phyloP scores from a whole-genome alignment of 2,888 invertebrate species.

The Meliscaeva auricollis region DNA sequence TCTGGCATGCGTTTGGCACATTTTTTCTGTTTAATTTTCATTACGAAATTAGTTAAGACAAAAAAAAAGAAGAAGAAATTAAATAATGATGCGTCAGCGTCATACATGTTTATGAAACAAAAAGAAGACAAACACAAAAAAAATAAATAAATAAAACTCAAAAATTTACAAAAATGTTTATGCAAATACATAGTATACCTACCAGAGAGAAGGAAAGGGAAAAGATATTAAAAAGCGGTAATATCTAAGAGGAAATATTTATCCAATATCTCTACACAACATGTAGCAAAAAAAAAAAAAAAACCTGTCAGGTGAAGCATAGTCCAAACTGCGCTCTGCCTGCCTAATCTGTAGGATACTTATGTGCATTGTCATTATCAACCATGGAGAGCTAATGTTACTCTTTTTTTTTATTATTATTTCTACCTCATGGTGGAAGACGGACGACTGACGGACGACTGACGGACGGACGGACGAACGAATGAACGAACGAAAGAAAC shows the following conservation, averaged over 20 bases:
- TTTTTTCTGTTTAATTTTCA: not conserved
- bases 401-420: conserved; percentile 13
- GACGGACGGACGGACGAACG: not conserved
- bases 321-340: conserved; percentile 4
- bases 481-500: not conserved
- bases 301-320: conserved; percentile 17
- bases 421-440: not conserved
- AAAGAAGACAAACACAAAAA: not conserved
- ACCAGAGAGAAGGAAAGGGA: not conserved
- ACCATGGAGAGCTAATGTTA: conserved; percentile 7
- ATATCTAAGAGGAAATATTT: conserved; percentile 14
- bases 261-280: conserved; percentile 13
- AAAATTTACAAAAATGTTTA: conserved; percentile 8
- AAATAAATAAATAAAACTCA: conserved; percentile 1
- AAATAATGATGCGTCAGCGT: conserved; percentile 7
- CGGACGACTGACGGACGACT: not conserved
- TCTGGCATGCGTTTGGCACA: too few species aligned
- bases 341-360: not conserved
- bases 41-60: not conserved
- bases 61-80: conserved; percentile 5
- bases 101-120: conserved; percentile 2
- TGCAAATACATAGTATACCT: conserved; percentile 7
- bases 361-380: conserved; percentile 16
- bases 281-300: not conserved
- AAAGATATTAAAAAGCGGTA: conserved; percentile 13